phyloP scores from a whole-genome alignment of 2,797 vertebrate genomes.

The Sorex maritimensis region DNA sequence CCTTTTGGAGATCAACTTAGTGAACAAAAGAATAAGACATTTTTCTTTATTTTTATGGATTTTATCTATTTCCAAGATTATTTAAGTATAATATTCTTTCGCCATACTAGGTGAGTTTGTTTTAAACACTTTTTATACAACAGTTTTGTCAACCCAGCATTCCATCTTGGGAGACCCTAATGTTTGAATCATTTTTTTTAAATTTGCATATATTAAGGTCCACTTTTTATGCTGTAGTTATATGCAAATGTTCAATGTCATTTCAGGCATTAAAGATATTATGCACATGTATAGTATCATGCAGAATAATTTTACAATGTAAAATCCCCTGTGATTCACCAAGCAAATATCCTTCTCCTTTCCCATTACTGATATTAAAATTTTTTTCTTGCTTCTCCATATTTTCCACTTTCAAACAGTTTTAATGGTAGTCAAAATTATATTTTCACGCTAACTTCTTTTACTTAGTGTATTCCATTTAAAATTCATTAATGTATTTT shows the following conservation, averaged over 20 bases:
- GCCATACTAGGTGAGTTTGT: background rate
- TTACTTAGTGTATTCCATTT: conserved; percentile 35
- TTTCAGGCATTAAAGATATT: background rate
- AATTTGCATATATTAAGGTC: conserved; percentile 1
- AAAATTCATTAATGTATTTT: conserved; percentile 22
- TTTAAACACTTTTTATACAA: background rate
- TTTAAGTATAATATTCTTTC: background rate
- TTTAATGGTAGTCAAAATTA: no score
- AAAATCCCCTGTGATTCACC: background rate
- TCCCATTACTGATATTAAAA: background rate
- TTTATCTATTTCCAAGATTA: background rate
- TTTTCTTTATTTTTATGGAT: background rate
- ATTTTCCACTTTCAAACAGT: background rate
- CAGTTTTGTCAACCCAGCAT: background rate
- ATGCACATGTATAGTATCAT: background rate
- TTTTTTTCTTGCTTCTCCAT: background rate
- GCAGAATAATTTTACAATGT: conserved; percentile 25
- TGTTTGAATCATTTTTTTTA: conserved; percentile 11
- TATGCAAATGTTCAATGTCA: conserved; percentile 12
- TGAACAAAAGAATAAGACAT: background rate
- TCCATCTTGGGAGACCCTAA: background rate
- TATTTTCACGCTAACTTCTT: conserved; percentile 8
- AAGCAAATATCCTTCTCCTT: background rate
- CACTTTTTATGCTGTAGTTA: background rate
- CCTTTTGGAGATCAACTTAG: no score